Evolutionary conservation across 2,888 invertebrate genomes (phyloP).

Genomic region (Phalera bucephala): DNA sequence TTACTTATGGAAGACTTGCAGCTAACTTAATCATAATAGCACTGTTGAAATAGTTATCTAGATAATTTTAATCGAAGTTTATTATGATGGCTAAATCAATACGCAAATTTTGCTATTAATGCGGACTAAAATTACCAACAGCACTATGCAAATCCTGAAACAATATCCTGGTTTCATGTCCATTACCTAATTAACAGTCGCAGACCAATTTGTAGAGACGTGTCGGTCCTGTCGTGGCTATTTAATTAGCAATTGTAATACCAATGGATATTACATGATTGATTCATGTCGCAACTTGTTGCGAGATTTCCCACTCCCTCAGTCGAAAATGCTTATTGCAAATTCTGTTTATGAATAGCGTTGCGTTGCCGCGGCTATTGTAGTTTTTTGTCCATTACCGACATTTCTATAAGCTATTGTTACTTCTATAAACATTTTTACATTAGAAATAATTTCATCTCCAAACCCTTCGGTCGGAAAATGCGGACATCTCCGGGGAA

Average conservation of each 20-base stretch:
- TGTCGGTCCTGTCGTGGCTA: conserved; percentile 15
- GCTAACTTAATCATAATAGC: too few relatives aligned
- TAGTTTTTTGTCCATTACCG: conserved; percentile 3
- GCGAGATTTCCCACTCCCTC: conserved; percentile 22
- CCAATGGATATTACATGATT: conserved; percentile 22
- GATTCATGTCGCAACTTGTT: conserved; percentile 26
- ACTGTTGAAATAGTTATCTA: too few relatives aligned
- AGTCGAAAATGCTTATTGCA: conserved; percentile 15
- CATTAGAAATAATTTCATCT: conserved; percentile 1
- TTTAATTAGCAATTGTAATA: conserved; percentile 34
- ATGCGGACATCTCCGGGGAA: conserved; percentile 19
- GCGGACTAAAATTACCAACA: too few relatives aligned
- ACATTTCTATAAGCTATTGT: conserved; percentile 1
- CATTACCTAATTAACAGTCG: conserved; percentile 9
- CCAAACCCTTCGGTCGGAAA: conserved; percentile 7
- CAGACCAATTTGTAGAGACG: conserved; percentile 17
- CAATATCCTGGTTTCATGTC: conserved; percentile 6
- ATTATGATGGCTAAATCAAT: too few relatives aligned
- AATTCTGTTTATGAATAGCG: conserved; percentile 12
- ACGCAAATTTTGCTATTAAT: too few relatives aligned
- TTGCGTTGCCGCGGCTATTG: conserved; percentile 4
- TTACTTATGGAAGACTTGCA: too few relatives aligned
- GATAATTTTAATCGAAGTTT: too few relatives aligned
- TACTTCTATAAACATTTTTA: neutral
- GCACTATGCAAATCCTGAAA: too few relatives aligned